These are phyloP conservation scores for Chunga burmeisteri DNA, from an alignment of 2,113 vertebrate genomes.

Conservation along the genomic window DNA sequence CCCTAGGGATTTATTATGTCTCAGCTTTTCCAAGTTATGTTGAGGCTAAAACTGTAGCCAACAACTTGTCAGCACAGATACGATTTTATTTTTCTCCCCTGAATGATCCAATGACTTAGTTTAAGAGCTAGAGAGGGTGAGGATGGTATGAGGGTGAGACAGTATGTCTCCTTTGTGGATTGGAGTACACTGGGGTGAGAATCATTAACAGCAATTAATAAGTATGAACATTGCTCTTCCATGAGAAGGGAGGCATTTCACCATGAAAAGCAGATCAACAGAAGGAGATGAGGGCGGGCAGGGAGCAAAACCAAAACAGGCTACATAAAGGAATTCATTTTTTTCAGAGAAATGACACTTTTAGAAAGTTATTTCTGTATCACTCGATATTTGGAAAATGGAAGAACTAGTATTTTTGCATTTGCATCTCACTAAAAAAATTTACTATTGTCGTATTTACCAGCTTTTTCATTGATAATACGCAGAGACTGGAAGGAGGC, in stretches of 20 bases:
- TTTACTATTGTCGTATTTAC: not conserved
- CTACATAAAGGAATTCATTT: not conserved
- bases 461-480: not conserved
- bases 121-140: not conserved
- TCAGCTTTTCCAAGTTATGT: not conserved
- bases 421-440: not conserved
- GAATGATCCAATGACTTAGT: not conserved
- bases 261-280: not conserved
- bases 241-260: not conserved
- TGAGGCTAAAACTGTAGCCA: not conserved
- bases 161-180: not conserved
- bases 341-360: not conserved
- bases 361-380: not conserved
- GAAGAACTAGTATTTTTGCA: not conserved
- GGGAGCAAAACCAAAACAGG: not conserved
- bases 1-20: constrained; percentile 26
- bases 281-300: not conserved
- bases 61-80: not conserved
- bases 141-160: not conserved
- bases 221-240: not conserved
- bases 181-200: not conserved
- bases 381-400: not conserved
- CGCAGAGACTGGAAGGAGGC: not conserved
- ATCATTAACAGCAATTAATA: not conserved
- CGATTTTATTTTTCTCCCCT: not conserved